Evolutionary conservation across 2,113 vertebrate species (phyloP).

Genomic region (Grallaria varia): DNA sequence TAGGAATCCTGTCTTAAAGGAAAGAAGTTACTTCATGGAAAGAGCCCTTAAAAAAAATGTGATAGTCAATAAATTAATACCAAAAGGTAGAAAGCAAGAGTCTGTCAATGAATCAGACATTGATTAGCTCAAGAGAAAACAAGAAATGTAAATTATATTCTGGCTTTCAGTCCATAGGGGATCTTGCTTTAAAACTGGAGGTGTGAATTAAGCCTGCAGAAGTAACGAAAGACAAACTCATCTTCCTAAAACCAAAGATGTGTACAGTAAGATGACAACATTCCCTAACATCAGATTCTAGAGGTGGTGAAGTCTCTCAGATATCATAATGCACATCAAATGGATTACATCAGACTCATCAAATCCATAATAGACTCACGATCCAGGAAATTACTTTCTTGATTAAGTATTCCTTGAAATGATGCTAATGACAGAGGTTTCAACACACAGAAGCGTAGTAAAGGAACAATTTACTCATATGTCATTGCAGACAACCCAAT

Average conservation of each 20-base stretch:
- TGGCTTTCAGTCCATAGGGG: not conserved
- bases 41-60: not conserved
- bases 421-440: not conserved
- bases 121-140: not conserved
- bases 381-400: not conserved
- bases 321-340: fast-evolving
- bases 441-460: not conserved
- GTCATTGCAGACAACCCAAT: not conserved
- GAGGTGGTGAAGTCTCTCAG: not conserved
- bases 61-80: not conserved
- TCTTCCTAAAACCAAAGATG: not conserved
- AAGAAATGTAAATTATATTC: not conserved
- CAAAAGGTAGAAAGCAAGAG: not conserved
- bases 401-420: not conserved
- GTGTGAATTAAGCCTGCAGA: not conserved
- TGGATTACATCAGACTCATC: not conserved
- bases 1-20: not conserved
- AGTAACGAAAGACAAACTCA: not conserved
- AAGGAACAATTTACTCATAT: not conserved
- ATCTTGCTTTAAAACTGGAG: not conserved
- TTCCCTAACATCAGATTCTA: not conserved
- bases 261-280: not conserved
- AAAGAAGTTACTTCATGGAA: not conserved
- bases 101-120: not conserved
- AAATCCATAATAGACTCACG: not conserved